Percentiles rank a stretch among this genome's conserved stretches.
phyloP scores from a whole-genome alignment of 2,888 invertebrate species.

The Choristoneura rosaceana region DNA sequence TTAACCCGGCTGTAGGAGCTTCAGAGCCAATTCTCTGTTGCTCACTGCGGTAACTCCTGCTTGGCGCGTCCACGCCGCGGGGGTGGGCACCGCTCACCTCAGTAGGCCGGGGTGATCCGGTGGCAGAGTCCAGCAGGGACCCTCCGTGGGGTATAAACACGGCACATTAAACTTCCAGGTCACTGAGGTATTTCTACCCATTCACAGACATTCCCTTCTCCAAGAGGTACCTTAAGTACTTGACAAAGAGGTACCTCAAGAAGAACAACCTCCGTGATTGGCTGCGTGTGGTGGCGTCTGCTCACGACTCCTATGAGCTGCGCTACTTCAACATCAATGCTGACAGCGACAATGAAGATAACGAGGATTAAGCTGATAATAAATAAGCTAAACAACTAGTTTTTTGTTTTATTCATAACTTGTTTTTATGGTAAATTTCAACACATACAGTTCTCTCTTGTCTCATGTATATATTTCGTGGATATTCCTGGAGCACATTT shows the following conservation, averaged over 20 bases:
- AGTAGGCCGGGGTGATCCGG: conserved; percentile 42
- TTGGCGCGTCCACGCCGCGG: conserved; percentile 44
- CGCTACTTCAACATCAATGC: conserved; percentile 99
- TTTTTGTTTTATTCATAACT: conserved; percentile 44
- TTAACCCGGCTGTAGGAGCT: conserved; percentile 39
- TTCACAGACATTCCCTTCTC: conserved; percentile 88
- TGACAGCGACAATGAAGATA: conserved; percentile 92
- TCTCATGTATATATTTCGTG: no score
- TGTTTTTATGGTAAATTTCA: no score
- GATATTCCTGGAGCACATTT: no score
- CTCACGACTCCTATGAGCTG: conserved; percentile 98
- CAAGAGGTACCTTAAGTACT: conserved; percentile 98
- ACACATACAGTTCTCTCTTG: no score
- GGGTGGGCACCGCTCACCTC: conserved; percentile 42
- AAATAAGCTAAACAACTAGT: conserved; percentile 79
- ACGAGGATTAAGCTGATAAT: conserved; percentile 89
- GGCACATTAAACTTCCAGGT: conserved; percentile 23
- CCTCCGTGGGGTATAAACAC: conserved; percentile 41
- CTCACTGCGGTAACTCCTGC: conserved; percentile 40
- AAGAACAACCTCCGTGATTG: conserved; percentile 99
- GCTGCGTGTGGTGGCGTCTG: conserved; percentile 99
- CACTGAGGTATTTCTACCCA: conserved; percentile 13
- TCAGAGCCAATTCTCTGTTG: conserved; percentile 41
- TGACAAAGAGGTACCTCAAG: conserved; percentile 99
- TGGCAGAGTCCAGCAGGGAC: conserved; percentile 43